Conservation (phyloP, 2,797 vertebrate species). For the Urocyon cinereoargenteus region DNA sequence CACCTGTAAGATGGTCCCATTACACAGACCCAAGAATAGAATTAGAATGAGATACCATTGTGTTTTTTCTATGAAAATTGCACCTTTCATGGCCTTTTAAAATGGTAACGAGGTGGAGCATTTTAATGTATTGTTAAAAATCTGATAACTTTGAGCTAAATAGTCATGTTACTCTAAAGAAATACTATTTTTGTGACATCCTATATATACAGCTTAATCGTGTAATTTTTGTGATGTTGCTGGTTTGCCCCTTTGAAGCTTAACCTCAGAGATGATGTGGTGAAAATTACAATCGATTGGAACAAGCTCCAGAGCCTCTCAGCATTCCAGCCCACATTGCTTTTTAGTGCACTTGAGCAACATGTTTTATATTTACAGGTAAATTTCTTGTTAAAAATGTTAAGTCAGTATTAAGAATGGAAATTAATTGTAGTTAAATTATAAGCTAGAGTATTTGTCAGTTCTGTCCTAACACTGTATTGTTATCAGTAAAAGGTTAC, state of each 20-base stretch:
- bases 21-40: constrained; percentile 46
- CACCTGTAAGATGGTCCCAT: constrained; percentile 52
- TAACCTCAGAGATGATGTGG: constrained; percentile 91
- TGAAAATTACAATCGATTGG: constrained; percentile 92
- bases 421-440: constrained; percentile 76
- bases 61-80: constrained; percentile 17
- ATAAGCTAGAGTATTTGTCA: constrained; percentile 55
- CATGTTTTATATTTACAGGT: constrained; percentile 96
- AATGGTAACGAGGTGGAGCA: constrained; percentile 55
- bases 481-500: constrained; percentile 68
- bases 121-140: constrained; percentile 74
- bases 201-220: constrained; percentile 67
- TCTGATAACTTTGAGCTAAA: constrained; percentile 64
- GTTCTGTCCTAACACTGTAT: constrained; percentile 55
- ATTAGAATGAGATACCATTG: constrained; percentile 41
- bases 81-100: constrained; percentile 58
- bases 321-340: constrained; percentile 87
- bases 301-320: constrained; percentile 88
- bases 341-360: constrained; percentile 92
- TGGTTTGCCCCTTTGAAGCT: constrained; percentile 89
- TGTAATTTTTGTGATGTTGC: constrained; percentile 81
- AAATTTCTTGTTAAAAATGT: constrained; percentile 82
- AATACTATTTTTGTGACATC: constrained; percentile 77
- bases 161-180: constrained; percentile 62
- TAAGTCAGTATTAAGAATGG: constrained; percentile 71